phyloP scores from a whole-genome alignment of 2,797 vertebrate species.

The Erithacus rubecula region DNA sequence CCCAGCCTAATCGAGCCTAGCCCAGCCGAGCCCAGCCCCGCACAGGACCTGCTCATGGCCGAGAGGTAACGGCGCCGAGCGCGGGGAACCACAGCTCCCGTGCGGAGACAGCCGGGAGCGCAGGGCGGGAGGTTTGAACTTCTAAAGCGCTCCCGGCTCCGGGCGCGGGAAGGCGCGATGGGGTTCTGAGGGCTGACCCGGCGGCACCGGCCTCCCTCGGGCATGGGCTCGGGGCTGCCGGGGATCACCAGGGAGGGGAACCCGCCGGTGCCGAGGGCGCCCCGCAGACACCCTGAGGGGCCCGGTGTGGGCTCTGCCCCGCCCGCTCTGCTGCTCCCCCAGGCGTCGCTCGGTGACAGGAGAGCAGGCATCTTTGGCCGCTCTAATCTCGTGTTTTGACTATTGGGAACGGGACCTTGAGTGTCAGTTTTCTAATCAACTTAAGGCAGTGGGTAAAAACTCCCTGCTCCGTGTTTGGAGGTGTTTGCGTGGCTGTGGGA shows the following conservation, averaged over 20 bases:
- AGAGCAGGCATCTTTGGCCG: background rate
- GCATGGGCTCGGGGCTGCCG: background rate
- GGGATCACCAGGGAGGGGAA: fast-evolving
- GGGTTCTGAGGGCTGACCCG: background rate
- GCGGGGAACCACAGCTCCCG: background rate
- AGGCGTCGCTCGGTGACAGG: fast-evolving
- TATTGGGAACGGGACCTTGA: fast-evolving
- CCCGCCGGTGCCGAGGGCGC: too few relatives aligned
- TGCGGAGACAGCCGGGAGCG: background rate
- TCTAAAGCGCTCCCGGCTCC: background rate
- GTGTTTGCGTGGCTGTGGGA: background rate
- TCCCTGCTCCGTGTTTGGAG: background rate
- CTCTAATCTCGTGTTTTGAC: fast-evolving
- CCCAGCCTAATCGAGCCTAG: too few relatives aligned
- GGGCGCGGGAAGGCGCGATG: background rate
- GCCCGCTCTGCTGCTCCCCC: background rate
- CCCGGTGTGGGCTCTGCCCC: background rate
- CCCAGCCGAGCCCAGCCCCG: background rate
- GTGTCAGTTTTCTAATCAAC: fast-evolving
- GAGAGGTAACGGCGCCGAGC: background rate
- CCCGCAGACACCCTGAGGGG: background rate
- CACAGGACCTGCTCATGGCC: background rate
- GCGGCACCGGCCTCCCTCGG: fast-evolving
- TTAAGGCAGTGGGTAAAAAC: background rate
- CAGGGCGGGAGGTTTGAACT: background rate